Base-by-base conservation (phyloP, 2,797 vertebrate species). In the Muraenolepis orangiensis region DNA sequence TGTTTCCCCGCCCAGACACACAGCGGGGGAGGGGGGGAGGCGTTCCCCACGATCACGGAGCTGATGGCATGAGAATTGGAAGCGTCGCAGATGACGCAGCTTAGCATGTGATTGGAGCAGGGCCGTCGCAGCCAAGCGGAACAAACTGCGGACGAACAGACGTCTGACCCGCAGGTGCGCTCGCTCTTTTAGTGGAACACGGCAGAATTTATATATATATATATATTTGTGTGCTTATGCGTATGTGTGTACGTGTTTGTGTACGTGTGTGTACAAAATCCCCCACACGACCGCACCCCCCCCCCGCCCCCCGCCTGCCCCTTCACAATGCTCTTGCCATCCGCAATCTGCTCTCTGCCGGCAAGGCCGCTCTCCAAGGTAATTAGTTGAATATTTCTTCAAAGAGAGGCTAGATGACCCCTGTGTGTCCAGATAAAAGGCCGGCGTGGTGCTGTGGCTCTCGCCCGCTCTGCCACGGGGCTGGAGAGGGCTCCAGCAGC, bases 301-400 rank as follows among this genome's bases (percentile, higher is more conserved):
- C 89, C 72, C 87, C 77, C n/a, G n/a, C n/a, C n/a, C n/a, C n/a
- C n/a, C n/a, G n/a, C n/a, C n/a, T n/a, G n/a, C n/a, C n/a, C n/a
- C 87, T 81, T 80, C 82, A 92, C 91, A 93, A 93, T 92, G 85
- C 85, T 81, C 81, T 77, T 81, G 89, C 89, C 89, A 90, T 89
- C 84, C 87, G 80, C 90, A 89, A 89, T 87, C 88, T 88, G 86
- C 90, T 85, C 80, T 86, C 88, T 90, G 90, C 90, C 91, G 90
- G 90, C 91, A 85, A 88, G 87, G 87, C 88, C 86, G 88, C 92
- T 91, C 93, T 93, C 90, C 87, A 89, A 92, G 87, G 92, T 94
- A 95, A 95, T 94, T 94, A 93, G 91, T 91, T 93, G 91, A 94
- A 93, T 94, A 94, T 93, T 93, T 92, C 93, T 94, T 94, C 92